Percentiles rank a stretch among this genome's conserved stretches.
Evolutionary conservation across 2,888 invertebrate genomes (phyloP).

Genomic region (Polydrusus tereticollis): DNA sequence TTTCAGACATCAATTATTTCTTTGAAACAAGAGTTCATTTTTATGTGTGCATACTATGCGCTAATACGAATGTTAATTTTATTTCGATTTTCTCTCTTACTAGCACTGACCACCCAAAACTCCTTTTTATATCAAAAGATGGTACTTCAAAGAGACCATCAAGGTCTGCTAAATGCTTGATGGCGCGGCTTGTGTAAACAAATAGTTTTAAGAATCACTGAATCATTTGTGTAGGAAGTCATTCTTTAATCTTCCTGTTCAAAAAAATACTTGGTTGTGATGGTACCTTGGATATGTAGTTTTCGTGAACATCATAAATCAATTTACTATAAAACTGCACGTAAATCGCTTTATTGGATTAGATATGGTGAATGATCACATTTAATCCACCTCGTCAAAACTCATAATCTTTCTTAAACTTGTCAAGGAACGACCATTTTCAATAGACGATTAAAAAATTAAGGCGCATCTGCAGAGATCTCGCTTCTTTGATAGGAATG

Average conservation of each 20-base stretch:
- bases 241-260: not conserved
- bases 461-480: constrained; percentile 26
- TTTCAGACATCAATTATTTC: too few species aligned
- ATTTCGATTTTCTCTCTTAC: too few species aligned
- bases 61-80: too few species aligned
- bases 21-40: too few species aligned
- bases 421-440: constrained; percentile 34
- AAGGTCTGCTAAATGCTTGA: constrained; percentile 24
- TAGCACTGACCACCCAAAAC: constrained; percentile 13
- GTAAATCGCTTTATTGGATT: not conserved
- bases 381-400: constrained; percentile 31
- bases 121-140: constrained; percentile 19
- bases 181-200: constrained; percentile 36
- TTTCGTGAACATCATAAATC: not conserved
- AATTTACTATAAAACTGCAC: not conserved
- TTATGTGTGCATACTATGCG: too few species aligned
- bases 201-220: constrained; percentile 38
- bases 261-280: too few species aligned
- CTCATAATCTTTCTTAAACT: constrained; percentile 36
- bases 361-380: constrained; percentile 25
- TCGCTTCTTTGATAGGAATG: constrained; percentile 28
- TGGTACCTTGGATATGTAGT: too few species aligned
- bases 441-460: constrained; percentile 34
- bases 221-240: constrained; percentile 33
- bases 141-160: constrained; percentile 25